These are phyloP conservation scores for Miltochrista miniata DNA, from an alignment of 2,888 invertebrate genomes.

Conservation along the genomic window DNA sequence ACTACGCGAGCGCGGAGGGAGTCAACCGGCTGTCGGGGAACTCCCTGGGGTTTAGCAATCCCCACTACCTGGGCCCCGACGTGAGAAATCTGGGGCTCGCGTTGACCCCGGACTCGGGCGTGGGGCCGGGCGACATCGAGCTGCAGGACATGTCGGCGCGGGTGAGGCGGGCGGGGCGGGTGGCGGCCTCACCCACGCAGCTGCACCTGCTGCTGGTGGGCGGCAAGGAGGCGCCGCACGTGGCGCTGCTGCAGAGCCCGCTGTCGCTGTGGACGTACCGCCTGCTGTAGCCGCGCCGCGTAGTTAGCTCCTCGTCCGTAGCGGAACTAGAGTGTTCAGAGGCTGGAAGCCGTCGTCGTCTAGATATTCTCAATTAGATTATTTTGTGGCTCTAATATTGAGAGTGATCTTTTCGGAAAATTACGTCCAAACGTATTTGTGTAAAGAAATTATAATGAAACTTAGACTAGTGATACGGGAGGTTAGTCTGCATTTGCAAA, in stretches of 20 bases:
- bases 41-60: slow-evolving; percentile 88
- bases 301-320: slow-evolving; percentile 38
- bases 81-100: slow-evolving; percentile 87
- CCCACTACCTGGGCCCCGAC: slow-evolving; percentile 89
- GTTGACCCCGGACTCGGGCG: slow-evolving; percentile 86
- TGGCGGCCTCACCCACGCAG: no score
- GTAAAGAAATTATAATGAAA: slow-evolving; percentile 29
- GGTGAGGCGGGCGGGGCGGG: slow-evolving; percentile 58
- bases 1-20: slow-evolving; percentile 89
- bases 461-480: slow-evolving; percentile 24
- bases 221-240: slow-evolving; percentile 91
- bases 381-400: slow-evolving; percentile 23
- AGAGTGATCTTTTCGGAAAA: slow-evolving; percentile 26
- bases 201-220: slow-evolving; percentile 84
- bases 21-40: slow-evolving; percentile 82
- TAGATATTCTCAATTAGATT: slow-evolving; percentile 28
- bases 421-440: slow-evolving; percentile 41
- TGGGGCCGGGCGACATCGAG: slow-evolving; percentile 78
- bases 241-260: slow-evolving; percentile 89
- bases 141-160: slow-evolving; percentile 58
- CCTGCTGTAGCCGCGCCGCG: slow-evolving; percentile 69
- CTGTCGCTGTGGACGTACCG: slow-evolving; percentile 91
- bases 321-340: slow-evolving; percentile 27
- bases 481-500: neutral
- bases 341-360: slow-evolving; percentile 24